Conservation (phyloP, 2,113 vertebrate genomes). For the Labeo rohita region DNA sequence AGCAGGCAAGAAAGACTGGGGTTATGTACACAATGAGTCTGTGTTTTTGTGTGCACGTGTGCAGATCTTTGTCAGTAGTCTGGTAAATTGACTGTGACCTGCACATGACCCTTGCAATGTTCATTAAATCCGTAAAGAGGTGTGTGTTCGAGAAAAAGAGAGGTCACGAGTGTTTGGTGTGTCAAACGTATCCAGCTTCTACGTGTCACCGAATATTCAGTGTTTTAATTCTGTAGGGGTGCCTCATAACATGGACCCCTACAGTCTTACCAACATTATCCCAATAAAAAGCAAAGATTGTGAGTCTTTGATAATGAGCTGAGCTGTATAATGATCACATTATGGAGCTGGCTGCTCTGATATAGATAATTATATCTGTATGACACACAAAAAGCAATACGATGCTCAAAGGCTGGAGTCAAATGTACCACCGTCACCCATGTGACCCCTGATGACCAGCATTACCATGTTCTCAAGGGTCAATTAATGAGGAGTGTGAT, state of each 20-base stretch:
- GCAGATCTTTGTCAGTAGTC: constrained; percentile 30
- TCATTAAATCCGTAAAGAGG: constrained; percentile 78
- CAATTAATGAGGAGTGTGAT: constrained; percentile 41
- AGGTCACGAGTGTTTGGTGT: constrained; percentile 35
- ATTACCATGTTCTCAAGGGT: constrained; percentile 63
- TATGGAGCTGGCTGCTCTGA: constrained; percentile 6
- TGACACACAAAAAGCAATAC: constrained; percentile 25
- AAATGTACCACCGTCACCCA: constrained; percentile 42
- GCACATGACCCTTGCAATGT: constrained; percentile 75
- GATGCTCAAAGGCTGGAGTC: constrained; percentile 35
- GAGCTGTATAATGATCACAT: constrained; percentile 23
- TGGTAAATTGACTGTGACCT: constrained; percentile 79
- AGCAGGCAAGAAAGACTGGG: constrained; percentile 59
- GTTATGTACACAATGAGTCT: constrained; percentile 33
- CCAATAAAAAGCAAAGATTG: background rate
- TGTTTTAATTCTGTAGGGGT: background rate
- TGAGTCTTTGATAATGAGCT: background rate
- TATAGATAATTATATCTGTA: constrained; percentile 46
- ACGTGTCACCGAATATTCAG: constrained; percentile 43
- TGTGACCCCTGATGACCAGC: constrained; percentile 55
- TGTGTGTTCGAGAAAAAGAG: constrained; percentile 33
- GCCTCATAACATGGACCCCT: background rate
- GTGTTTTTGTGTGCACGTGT: constrained; percentile 19
- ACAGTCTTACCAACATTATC: constrained; percentile 1
- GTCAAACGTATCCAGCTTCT: constrained; percentile 32